A percentile compares a stretch with the other conserved stretches of the same genome.
These are phyloP conservation scores for Sclerurus mexicanus DNA, from an alignment of 2,113 vertebrate species.

Conservation along the genomic window DNA sequence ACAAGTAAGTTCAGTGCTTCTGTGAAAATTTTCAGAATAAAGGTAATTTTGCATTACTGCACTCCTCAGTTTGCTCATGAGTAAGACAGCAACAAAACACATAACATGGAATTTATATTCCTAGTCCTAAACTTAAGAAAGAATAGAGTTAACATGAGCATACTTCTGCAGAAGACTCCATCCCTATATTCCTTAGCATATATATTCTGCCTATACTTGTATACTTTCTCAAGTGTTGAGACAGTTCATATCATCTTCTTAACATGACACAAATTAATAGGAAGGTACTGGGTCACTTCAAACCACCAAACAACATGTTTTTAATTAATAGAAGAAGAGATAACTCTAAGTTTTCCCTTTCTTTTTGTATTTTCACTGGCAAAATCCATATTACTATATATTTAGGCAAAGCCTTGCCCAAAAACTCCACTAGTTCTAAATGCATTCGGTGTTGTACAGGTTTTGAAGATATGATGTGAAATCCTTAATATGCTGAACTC, in stretches of 20 bases:
- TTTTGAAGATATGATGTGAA: background rate
- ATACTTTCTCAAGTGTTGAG: background rate
- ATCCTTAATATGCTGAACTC: background rate
- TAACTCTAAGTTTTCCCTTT: background rate
- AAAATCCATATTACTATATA: no score
- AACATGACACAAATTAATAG: background rate
- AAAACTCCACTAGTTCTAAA: background rate
- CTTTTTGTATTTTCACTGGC: background rate
- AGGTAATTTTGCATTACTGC: background rate
- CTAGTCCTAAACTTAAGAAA: background rate
- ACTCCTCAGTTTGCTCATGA: background rate
- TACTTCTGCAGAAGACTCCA: background rate
- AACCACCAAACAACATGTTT: background rate
- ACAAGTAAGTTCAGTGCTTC: background rate
- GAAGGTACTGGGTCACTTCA: background rate
- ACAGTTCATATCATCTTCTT: background rate
- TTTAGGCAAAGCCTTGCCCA: background rate
- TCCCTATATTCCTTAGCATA: background rate
- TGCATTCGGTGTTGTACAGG: background rate
- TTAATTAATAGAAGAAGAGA: background rate
- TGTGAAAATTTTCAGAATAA: background rate
- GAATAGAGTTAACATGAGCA: accelerated
- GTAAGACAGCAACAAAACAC: background rate
- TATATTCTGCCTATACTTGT: background rate
- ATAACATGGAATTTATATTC: background rate